phyloP scores from a whole-genome alignment of 37 sponge, comb jelly and placozoan species.

The Spongia lamella region DNA sequence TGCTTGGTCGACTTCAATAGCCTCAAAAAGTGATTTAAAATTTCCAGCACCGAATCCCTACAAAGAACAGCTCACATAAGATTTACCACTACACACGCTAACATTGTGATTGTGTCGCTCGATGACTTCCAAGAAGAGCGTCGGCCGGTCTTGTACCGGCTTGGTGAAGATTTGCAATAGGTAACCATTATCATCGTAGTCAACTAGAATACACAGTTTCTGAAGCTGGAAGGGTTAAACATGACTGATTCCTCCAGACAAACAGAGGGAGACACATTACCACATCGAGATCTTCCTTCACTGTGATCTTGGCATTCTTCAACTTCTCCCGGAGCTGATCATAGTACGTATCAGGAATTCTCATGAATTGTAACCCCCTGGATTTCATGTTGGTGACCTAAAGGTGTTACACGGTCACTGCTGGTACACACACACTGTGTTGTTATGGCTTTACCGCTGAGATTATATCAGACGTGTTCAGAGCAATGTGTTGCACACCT shows the following conservation, averaged over 20 bases:
- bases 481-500: conserved; percentile 97
- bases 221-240: conserved; percentile 84
- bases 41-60: conserved; percentile 99
- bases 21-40: conserved; percentile 96
- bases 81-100: background rate
- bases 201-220: conserved; percentile 88
- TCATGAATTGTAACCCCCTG: conserved; percentile 87
- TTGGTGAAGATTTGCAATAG: conserved; percentile 98
- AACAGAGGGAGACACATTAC: conserved; percentile 49
- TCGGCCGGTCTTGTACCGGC: conserved; percentile 97
- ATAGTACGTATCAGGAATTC: conserved; percentile 89
- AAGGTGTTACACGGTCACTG: background rate
- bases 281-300: conserved; percentile 66
- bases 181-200: conserved; percentile 98
- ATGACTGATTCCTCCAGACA: too few relatives aligned
- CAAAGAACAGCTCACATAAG: background rate
- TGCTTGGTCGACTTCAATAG: conserved; percentile 87
- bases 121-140: conserved; percentile 94
- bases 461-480: conserved; percentile 85
- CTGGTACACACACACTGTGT: background rate
- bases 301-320: conserved; percentile 73
- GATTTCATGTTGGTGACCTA: conserved; percentile 81
- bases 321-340: conserved; percentile 78
- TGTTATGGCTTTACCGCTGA: conserved; percentile 77
- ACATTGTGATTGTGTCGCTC: conserved; percentile 94